phyloP scores from a whole-genome alignment of 2,113 vertebrate genomes.

The Pholis gunnellus region DNA sequence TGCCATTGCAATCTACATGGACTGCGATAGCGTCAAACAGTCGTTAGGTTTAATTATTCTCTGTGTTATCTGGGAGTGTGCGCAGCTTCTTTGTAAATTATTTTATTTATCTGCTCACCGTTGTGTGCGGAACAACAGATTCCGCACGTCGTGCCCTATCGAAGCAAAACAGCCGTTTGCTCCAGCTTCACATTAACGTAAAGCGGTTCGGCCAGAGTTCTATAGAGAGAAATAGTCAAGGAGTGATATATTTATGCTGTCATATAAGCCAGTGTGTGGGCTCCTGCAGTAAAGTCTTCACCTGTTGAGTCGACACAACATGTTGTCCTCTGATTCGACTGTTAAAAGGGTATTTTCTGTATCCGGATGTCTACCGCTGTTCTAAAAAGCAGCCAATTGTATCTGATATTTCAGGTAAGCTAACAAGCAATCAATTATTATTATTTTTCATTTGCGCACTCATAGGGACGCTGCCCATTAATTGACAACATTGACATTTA shows the following conservation, averaged over 20 bases:
- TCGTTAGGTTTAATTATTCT: neutral
- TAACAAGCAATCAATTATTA: neutral
- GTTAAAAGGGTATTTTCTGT: neutral
- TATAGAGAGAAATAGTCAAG: too few relatives aligned
- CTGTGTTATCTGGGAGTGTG: neutral
- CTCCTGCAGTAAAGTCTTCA: neutral
- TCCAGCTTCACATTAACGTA: too few relatives aligned
- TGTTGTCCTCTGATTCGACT: neutral
- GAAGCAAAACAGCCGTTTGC: too few relatives aligned
- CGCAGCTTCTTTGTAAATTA: neutral
- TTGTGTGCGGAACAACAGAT: neutral
- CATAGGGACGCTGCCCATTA: neutral
- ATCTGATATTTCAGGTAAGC: neutral
- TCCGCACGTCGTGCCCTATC: too few relatives aligned
- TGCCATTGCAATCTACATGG: neutral
- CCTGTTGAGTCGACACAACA: neutral
- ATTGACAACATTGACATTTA: conserved; percentile 4
- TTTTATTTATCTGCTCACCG: neutral
- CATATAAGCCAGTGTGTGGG: neutral
- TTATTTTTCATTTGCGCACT: neutral
- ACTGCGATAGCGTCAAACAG: neutral
- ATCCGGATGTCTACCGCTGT: neutral
- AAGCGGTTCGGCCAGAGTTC: too few relatives aligned
- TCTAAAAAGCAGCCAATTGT: neutral
- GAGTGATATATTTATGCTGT: too few relatives aligned